Base-by-base conservation (phyloP, 1,140 invertebrate genomes). In the Trichomalopsis sarcophagae region DNA sequence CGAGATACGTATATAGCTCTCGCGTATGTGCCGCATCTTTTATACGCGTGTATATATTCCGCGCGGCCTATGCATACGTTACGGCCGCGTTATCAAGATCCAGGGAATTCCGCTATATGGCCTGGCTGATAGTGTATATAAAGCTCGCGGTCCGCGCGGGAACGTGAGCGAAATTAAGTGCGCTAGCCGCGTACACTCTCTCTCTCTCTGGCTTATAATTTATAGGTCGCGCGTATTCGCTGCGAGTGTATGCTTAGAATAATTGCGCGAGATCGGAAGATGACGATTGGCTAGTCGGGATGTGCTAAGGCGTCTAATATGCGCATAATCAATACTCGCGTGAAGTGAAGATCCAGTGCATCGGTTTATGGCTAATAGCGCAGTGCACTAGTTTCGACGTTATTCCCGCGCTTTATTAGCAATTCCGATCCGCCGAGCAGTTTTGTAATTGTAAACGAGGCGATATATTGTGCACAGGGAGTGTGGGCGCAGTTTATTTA, bases 341-440 rank as follows among this genome's bases (percentile, higher is more conserved):
- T 10, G 40, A 7, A 44, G 40, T 36, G 33, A 36, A 44, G 40
- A 44, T 44, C 40, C 7, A 44, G 10, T 44, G 9, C 10, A 44
- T 44, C 10, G 40, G 40, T 10, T 9, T 44, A 74, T 55, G 73
- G 27, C 75, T 27, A 62, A 9, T 10, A 40, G 27, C 6, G 21
- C 13, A 17, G 14, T 82, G 81, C 73, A 76, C 73, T 76, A 75
- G 73, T 82, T 82, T 55, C 44, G 21, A 82, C 76, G 40, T 36
- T 62, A 6, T 36, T 82, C 55, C 13, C 71, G 27, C 69, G 0
- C 17, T 21, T 44, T 36, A 82, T 82, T 82, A 40, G 81, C 81
- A 75, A 82, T 82, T 82, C n/a, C 13, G 36, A 82, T 82, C 68
- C 23, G 0, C 27, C 2, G 33, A 71, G 17, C 68, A 5, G 27